These are phyloP conservation scores for Schlechtendalia chinensis DNA, from an alignment of 1,140 invertebrate species.

Conservation along the genomic window DNA sequence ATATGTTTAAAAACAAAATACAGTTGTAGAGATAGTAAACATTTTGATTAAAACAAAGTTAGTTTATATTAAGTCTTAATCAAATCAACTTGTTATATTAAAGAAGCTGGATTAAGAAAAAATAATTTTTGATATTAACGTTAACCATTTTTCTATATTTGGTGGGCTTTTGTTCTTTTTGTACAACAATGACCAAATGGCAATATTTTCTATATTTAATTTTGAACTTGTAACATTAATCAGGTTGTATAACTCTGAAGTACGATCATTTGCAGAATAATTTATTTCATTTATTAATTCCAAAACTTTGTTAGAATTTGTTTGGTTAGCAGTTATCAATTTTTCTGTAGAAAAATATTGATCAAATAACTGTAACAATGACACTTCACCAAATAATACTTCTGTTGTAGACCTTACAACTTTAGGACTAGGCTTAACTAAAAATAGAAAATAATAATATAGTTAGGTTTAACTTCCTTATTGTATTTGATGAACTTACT, in stretches of 20 bases:
- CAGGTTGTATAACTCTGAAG: neutral
- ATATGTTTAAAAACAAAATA: too few species aligned
- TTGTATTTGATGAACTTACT: constrained; percentile 58
- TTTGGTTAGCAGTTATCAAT: constrained; percentile 51
- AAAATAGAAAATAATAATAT: constrained; percentile 54
- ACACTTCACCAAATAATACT: constrained; percentile 61
- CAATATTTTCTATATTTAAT: constrained; percentile 54
- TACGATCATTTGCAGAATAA: neutral
- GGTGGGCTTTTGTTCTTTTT: constrained; percentile 63
- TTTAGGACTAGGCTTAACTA: constrained; percentile 60
- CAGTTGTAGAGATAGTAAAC: too few species aligned
- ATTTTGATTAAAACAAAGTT: too few species aligned
- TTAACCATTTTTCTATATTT: constrained; percentile 60
- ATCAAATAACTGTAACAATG: constrained; percentile 61
- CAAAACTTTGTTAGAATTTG: neutral
- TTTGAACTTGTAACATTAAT: constrained; percentile 32
- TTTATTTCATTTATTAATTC: constrained; percentile 14
- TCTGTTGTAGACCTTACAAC: constrained; percentile 58
- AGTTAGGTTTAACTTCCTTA: neutral
- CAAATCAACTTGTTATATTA: too few species aligned
- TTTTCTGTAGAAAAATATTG: constrained; percentile 58
- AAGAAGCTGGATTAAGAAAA: too few species aligned
- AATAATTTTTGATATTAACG: constrained; percentile 53
- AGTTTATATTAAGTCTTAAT: too few species aligned
- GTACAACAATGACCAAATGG: constrained; percentile 60